phyloP scores from a whole-genome alignment of 2,113 vertebrate genomes.

The Coptodon bakossiorum region DNA sequence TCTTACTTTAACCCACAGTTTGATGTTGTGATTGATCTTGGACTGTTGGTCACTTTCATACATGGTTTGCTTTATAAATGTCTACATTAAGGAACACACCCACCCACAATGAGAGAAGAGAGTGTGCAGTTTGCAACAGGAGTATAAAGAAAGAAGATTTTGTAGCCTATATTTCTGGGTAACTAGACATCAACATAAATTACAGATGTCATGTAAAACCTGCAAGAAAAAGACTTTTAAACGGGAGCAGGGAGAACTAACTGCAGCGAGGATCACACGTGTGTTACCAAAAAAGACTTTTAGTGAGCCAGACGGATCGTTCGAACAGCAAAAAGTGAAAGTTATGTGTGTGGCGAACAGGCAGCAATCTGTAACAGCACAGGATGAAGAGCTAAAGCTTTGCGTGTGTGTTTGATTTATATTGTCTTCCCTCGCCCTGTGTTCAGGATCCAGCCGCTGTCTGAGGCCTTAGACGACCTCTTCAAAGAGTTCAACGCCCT shows the following conservation, averaged over 20 bases:
- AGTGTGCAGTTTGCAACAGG: fast-evolving
- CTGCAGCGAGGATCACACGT: background rate
- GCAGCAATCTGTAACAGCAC: fast-evolving
- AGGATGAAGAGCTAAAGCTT: background rate
- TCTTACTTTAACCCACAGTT: background rate
- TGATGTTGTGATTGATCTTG: background rate
- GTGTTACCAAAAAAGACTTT: background rate
- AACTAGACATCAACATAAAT: background rate
- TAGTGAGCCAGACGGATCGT: background rate
- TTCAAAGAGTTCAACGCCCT: slow-evolving; percentile 79
- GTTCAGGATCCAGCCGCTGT: slow-evolving; percentile 71
- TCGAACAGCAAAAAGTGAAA: background rate
- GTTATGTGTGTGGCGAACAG: background rate
- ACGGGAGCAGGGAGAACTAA: fast-evolving
- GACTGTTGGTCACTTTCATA: background rate
- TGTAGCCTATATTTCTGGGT: background rate
- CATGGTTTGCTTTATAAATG: background rate
- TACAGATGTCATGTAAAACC: background rate
- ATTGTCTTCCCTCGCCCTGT: background rate
- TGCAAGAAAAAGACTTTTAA: background rate
- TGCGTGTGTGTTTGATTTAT: background rate
- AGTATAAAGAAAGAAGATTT: background rate
- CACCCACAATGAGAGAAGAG: background rate
- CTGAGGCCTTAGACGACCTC: slow-evolving; percentile 74
- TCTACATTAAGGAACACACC: background rate